Conservation (phyloP, 2,113 vertebrate species). For the Oncorhynchus kisutch region DNA sequence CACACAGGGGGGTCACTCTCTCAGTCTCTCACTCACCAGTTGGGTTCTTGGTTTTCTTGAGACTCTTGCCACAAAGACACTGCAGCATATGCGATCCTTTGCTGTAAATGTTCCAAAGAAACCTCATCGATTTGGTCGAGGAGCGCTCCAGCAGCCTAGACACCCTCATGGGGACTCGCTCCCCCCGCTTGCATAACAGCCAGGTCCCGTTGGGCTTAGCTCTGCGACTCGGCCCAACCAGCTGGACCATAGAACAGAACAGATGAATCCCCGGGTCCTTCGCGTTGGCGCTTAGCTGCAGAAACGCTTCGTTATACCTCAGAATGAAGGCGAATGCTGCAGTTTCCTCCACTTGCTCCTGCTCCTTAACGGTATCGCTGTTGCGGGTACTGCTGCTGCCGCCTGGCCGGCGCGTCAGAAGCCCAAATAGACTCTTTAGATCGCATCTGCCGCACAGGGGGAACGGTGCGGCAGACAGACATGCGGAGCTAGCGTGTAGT, state of each 20-base stretch:
- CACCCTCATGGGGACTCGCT: constrained; percentile 94
- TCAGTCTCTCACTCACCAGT: constrained; percentile 86
- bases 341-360: constrained; percentile 64
- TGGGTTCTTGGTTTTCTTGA: constrained; percentile 99
- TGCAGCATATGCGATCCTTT: constrained; percentile 99
- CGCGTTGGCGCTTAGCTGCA: constrained; percentile 83
- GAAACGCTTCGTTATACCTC: constrained; percentile 81
- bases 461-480: constrained; percentile 61
- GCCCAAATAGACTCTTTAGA: constrained; percentile 69
- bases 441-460: constrained; percentile 73
- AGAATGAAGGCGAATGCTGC: constrained; percentile 78
- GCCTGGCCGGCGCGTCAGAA: constrained; percentile 73
- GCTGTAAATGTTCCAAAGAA: constrained; percentile 99
- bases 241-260: constrained; percentile 90
- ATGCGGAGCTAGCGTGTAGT: constrained; percentile 83
- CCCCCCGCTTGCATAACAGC: constrained; percentile 97
- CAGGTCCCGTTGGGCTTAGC: constrained; percentile 84
- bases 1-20: constrained; percentile 31
- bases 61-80: constrained; percentile 99
- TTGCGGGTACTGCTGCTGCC: constrained; percentile 62
- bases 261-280: constrained; percentile 83
- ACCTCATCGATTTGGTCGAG: constrained; percentile 99
- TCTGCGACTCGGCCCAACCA: constrained; percentile 84
- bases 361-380: constrained; percentile 50
- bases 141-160: constrained; percentile 97